Evolutionary conservation across 2,888 invertebrate genomes (phyloP), one percentile per base, ranked within the genome.

Genomic region (Drosophila lacicola): DNA sequence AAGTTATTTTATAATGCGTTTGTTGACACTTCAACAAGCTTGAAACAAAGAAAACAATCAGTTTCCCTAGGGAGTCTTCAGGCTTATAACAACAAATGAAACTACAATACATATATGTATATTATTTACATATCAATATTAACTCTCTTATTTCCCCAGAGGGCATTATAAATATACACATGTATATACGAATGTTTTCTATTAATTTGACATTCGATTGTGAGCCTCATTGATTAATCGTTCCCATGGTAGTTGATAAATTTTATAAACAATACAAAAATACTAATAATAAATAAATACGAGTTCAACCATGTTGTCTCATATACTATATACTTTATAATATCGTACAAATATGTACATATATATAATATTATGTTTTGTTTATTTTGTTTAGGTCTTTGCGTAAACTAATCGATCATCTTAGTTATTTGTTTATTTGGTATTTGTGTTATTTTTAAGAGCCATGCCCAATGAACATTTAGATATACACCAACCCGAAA

Each of bases 171-270:
- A 13, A 42, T 19, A 36, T 6, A 4, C 42, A 37, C 13, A 34
- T 55, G 34, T 34, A 17, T 25, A 34, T 13, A 34, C 19, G 41
- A 42, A 39, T 19, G 65, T 58, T 25, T 17, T 54, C 39, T 53
- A 21, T 60, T 45, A 44, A 76, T 71, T 76, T 63, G 67, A 71
- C 73, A 63, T 71, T 71, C 62, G 63, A 68, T 73, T 51, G 63
- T 58, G 62, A 50, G 67, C 47, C 41, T 14, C 45, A 57, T 71
- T 75, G 75, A 75, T 77, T 77, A 68, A 75, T 75, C 44, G 73
- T 5, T 64, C 78, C 77, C 73, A 37, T 37, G 77, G 61, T 39
- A 21, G 42, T 64, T 64, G 54, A 70, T 74, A 72, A 46, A 72
- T 9, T 56, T 60, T 56, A 45, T 45, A 58, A 71, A 63, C 62